phyloP scores from a whole-genome alignment of 92 coral and sea anemone genomes.

The Anthopleura xanthogrammica region DNA sequence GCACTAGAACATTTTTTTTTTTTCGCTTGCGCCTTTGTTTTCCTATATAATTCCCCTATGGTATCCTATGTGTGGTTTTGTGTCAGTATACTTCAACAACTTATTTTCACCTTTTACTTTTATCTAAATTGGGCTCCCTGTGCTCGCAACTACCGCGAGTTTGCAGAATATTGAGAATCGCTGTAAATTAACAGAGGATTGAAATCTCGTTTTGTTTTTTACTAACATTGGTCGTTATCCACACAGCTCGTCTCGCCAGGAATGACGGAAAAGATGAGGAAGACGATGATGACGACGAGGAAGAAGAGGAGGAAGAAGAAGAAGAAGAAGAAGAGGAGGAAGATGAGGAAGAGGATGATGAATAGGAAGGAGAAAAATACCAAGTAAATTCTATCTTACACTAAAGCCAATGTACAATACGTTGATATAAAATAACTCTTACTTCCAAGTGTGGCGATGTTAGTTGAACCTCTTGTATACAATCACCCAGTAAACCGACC shows the following conservation, averaged over 20 bases:
- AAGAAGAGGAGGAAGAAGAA: slow-evolving; percentile 34
- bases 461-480: background rate
- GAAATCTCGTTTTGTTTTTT: no score
- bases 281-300: slow-evolving; percentile 28
- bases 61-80: no score
- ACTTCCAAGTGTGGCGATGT: background rate
- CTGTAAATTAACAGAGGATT: no score
- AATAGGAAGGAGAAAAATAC: slow-evolving; percentile 37
- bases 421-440: background rate
- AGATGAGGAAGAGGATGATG: slow-evolving; percentile 50
- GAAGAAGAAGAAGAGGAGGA: slow-evolving; percentile 40
- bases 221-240: no score
- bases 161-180: no score
- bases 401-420: slow-evolving; percentile 7
- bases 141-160: no score
- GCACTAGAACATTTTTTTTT: no score
- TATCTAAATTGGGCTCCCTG: no score
- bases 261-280: slow-evolving; percentile 35
- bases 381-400: background rate
- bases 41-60: no score
- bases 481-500: background rate
- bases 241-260: slow-evolving; percentile 52
- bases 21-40: no score
- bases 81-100: no score
- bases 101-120: no score